Evolutionary conservation across 2,888 invertebrate genomes (phyloP).

Genomic region (Timandra comae): DNA sequence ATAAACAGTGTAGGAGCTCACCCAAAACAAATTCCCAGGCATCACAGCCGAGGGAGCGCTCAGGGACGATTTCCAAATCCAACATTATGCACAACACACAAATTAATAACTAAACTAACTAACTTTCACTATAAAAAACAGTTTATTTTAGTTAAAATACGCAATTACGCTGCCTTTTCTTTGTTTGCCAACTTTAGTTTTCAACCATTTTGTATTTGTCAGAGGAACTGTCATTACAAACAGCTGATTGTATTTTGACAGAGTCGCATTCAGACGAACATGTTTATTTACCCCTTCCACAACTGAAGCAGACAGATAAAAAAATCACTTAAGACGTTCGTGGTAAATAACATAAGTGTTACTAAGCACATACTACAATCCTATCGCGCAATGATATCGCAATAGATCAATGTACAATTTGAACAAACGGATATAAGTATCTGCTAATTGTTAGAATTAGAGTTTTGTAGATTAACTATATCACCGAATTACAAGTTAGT

Average conservation of each 20-base stretch:
- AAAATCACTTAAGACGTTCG: constrained; percentile 1
- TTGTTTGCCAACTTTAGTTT: constrained; percentile 78
- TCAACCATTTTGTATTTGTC: constrained; percentile 78
- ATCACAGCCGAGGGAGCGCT: constrained; percentile 96
- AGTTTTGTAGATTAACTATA: too few species aligned
- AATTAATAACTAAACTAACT: constrained; percentile 87
- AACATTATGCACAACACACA: constrained; percentile 86
- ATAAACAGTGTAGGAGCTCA: constrained; percentile 77
- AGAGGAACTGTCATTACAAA: constrained; percentile 77
- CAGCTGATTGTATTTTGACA: constrained; percentile 75
- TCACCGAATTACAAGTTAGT: too few species aligned
- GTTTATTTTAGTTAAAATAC: constrained; percentile 56
- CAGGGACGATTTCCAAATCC: constrained; percentile 97
- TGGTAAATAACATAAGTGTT: too few species aligned
- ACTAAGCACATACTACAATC: too few species aligned
- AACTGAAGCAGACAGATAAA: neutral
- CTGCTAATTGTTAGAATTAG: too few species aligned
- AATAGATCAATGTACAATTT: too few species aligned
- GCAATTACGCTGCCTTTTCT: constrained; percentile 72
- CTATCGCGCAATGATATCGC: too few species aligned
- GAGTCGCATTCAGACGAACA: constrained; percentile 36
- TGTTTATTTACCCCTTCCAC: constrained; percentile 2
- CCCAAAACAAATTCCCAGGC: constrained; percentile 98
- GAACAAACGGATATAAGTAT: too few species aligned
- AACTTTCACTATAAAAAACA: constrained; percentile 64